A percentile compares a stretch with the other conserved stretches of the same genome.
These are phyloP conservation scores for Ondatra zibethicus DNA, from an alignment of 2,113 vertebrate genomes.

Conservation along the genomic window DNA sequence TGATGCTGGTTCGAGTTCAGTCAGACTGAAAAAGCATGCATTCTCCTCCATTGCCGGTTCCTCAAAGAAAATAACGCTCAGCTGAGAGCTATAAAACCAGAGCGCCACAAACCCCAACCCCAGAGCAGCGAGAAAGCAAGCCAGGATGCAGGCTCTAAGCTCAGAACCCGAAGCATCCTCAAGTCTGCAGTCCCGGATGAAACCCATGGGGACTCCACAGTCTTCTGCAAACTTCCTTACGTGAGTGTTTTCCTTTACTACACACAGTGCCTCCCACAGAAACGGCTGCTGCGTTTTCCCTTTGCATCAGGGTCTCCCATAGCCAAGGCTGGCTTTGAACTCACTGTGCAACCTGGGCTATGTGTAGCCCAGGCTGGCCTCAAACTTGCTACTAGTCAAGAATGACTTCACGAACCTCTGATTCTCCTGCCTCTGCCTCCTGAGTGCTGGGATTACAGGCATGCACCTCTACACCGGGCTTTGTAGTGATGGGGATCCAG, in stretches of 20 bases:
- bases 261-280: not conserved
- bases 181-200: not conserved
- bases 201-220: not conserved
- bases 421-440: no score
- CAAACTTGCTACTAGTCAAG: no score
- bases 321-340: no score
- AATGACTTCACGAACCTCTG: no score
- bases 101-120: not conserved
- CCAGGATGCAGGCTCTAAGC: not conserved
- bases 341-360: no score
- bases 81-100: not conserved
- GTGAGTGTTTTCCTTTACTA: not conserved
- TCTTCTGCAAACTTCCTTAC: no score
- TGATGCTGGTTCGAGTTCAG: no score
- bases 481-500: not conserved
- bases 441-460: not conserved
- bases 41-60: not conserved
- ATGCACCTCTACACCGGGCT: not conserved
- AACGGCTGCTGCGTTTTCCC: accelerated
- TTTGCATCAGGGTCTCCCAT: no score
- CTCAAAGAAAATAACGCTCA: not conserved
- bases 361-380: no score
- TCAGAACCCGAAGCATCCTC: not conserved
- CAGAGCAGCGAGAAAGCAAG: not conserved
- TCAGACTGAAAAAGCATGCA: no score